Evolutionary conservation across 2,113 vertebrate genomes (phyloP), one percentile per base, ranked within the genome.

Genomic region (Sebastes schlegelii): DNA sequence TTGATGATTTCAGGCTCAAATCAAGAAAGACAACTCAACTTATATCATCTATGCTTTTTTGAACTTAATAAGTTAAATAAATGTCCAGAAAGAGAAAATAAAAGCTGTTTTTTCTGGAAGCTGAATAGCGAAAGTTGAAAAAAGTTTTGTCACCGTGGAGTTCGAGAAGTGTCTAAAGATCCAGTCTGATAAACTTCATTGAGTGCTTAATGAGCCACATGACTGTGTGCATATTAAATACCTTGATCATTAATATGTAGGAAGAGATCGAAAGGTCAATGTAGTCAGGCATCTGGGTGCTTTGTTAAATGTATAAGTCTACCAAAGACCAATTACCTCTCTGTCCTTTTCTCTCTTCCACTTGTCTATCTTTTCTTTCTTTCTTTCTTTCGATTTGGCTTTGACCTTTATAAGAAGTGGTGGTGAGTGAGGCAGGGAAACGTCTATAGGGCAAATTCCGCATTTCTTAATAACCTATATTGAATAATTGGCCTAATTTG

Each of bases 291-390:
- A 67, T 79, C 61, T 14, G 8, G 62, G 40, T 58, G 54, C 46
- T 79, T 73, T 74, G 64, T 45, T 63, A 6, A 72, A 76, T 55
- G 60, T 45, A 19, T 52, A 26, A 13, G 34, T 34, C 34, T 2
- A 17, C 52, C 78, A 87, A 91, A 84, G 82, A 82, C 16, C 17
- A 82, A 84, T 63, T 78, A 72, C 45, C 58, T 61, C 19, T 48
- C 34, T 58, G 49, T 55, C 68, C 55, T 61, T 83, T 45, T 34
- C 60, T 78, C 8, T 66, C 10, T n/a, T 67, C 26, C 10, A 13
- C 10, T 4, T 11, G 13, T 5, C 21, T 78, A 9, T 64, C 40
- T 60, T 74, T 52, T 64, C 23, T 49, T 43, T 55, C 14, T 58
- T 48, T 74, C 65, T 55, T 49, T 70, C 23, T 77, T 40, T 86